phyloP scores from a whole-genome alignment of 1,140 invertebrate genomes.

The Zaprionus camerounensis region DNA sequence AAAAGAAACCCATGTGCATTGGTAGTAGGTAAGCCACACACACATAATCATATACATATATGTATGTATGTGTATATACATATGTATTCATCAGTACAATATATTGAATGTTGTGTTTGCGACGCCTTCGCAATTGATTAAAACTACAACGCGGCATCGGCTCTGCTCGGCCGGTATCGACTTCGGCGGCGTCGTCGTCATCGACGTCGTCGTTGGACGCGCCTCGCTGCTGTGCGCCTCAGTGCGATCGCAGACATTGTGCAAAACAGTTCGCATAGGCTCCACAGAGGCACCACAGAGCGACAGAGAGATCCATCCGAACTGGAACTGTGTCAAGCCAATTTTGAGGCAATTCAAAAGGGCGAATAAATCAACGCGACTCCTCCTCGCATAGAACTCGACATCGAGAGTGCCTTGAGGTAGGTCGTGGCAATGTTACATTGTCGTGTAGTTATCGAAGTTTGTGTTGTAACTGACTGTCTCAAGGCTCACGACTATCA shows the following conservation, averaged over 20 bases:
- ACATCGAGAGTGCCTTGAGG: conserved; percentile 30
- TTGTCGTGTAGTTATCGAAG: conserved; percentile 3
- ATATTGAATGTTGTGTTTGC: conserved; percentile 27
- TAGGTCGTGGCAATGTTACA: conserved; percentile 28
- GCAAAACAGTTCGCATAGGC: conserved; percentile 59
- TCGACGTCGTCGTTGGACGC: conserved; percentile 5
- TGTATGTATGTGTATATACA: conserved; percentile 1
- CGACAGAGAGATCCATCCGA: conserved; percentile 23
- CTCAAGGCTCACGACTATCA: conserved; percentile 23
- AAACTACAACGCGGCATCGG: conserved; percentile 48
- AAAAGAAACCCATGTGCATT: conserved; percentile 41
- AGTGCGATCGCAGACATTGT: conserved; percentile 75
- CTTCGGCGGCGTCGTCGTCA: background rate
- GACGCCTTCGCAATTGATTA: conserved; percentile 73
- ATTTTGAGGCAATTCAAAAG: conserved; percentile 36
- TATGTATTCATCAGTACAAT: conserved; percentile 13
- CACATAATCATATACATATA: background rate
- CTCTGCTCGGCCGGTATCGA: conserved; percentile 12
- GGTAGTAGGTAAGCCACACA: conserved; percentile 11
- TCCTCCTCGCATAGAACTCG: conserved; percentile 1
- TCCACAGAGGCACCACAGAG: conserved; percentile 7
- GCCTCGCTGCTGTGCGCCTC: conserved; percentile 41
- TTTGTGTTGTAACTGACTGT: background rate
- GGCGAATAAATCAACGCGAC: conserved; percentile 14
- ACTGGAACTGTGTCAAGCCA: conserved; percentile 43